Evolutionary conservation across 2,797 vertebrate genomes (phyloP), one percentile per base, ranked within the genome.

Genomic region (Meda fulgida): DNA sequence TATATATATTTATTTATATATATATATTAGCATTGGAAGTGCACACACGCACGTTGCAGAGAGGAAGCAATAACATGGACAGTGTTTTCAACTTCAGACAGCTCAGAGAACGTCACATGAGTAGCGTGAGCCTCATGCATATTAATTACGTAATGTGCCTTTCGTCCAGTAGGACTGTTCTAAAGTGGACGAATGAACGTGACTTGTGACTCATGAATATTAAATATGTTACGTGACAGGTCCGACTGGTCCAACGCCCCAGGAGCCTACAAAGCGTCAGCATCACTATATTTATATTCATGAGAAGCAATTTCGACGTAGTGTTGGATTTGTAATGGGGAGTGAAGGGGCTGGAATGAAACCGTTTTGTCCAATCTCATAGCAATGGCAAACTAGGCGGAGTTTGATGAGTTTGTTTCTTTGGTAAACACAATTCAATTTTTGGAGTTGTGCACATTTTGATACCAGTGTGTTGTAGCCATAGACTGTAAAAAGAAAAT

Each of bases 71-170:
- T 84, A 91, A 91, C 90, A 93, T 93, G 94, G 93, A 95, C 94
- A 94, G 93, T 95, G 94, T 95, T 95, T 95, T 95, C 95, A 96
- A 96, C 94, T 96, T 96, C 92, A 92, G 85, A 90, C 86, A 38
- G 89, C 88, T 85, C 26, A 73, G 84, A 87, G 21, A 48, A 80
- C 71, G 91, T 95, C 94, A 95, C 93, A 91, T 93, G 94, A 86
- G 10, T 19, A 29, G 84, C 91, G 75, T 89, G 80, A 87, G 87
- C 53, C 81, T 9, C 53, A 72, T 84, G 67, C 11, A 84, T 84
- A 84, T 84, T 84, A 48, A 80, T 38, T 16, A 84, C 29, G 66
- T 16, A 55, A 31, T 13, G 7, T 40, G 40, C 13, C 4, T 26
- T 2, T 70, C 13, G 34, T 3, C 79, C 31, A 81, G n/a, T 81